Evolutionary conservation across 2,797 vertebrate genomes (phyloP), one percentile per base, ranked within the genome.

Genomic region (Scomberomorus guttatus): DNA sequence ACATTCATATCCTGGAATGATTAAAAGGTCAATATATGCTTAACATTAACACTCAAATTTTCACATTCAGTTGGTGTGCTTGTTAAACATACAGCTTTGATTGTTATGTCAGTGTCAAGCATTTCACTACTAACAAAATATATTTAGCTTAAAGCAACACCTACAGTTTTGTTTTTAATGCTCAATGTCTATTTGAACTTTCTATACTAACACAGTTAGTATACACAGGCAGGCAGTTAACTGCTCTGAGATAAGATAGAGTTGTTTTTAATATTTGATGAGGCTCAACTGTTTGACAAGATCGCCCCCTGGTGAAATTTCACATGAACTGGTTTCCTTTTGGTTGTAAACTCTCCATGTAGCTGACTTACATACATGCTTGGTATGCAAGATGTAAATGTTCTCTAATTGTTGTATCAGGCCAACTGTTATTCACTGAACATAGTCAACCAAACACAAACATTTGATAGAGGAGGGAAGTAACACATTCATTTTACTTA

Each of bases 261-360:
- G 4, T 55, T 55, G 32, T 68, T 63, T 39, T 59, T 6, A 58
- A 32, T 57, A 4, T 51, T 22, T 24, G 4, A 55, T 1, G 25
- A 67, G 8, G 50, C 3, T 0, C 7, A 2, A 5, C 6, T 25
- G 13, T 20, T 59, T 18, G 27, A 50, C 73, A 79, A 86, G 39
- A 77, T 37, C 65, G 73, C 90, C 87, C 58, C 75, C 92, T 91
- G 48, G 84, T 83, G 92, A 13, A n/a, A 0, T 22, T 18, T 1
- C 0, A 8, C 11, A 14, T 34, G 1, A 75, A 68, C n/a, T 67
- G 42, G 1, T 34, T 62, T 67, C 17, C 0, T 63, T 59, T 52
- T 11, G 5, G 24, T 6, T 24, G 5, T n/a, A 27, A 39, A 32
- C 9, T 9, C 4, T 59, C 2, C 0, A 32, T 32, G 10, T 8